Conservation (phyloP, 2,113 vertebrate species). For the Rhabdomys dilectus region DNA sequence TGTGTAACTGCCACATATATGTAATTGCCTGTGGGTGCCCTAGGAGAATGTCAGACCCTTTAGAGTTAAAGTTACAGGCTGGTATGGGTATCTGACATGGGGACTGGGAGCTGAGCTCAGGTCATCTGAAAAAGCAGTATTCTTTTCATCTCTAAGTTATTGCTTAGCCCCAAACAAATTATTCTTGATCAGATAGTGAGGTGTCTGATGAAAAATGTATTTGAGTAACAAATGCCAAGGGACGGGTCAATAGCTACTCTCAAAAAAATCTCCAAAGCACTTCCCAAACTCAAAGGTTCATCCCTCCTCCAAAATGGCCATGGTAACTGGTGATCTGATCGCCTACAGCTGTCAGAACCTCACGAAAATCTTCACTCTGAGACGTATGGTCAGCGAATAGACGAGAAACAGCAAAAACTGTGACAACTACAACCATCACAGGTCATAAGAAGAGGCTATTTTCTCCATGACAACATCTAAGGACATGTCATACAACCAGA, state of each 20-base stretch:
- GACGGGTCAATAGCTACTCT: background rate
- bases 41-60: no score
- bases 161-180: background rate
- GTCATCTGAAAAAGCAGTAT: background rate
- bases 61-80: background rate
- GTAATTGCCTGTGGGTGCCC: background rate
- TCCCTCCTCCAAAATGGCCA: background rate
- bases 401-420: background rate
- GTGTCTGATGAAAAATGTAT: background rate
- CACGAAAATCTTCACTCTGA: background rate
- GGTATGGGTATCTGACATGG: background rate
- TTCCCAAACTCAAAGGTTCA: background rate
- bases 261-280: background rate
- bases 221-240: background rate
- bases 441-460: background rate
- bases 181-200: background rate
- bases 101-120: background rate
- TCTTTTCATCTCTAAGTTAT: background rate
- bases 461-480: background rate
- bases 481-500: background rate
- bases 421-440: background rate
- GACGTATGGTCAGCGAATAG: background rate
- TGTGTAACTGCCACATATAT: background rate
- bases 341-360: background rate
- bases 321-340: background rate